These are phyloP conservation scores for Uloborus plumipes DNA, from an alignment of 2,888 invertebrate species.

Conservation along the genomic window DNA sequence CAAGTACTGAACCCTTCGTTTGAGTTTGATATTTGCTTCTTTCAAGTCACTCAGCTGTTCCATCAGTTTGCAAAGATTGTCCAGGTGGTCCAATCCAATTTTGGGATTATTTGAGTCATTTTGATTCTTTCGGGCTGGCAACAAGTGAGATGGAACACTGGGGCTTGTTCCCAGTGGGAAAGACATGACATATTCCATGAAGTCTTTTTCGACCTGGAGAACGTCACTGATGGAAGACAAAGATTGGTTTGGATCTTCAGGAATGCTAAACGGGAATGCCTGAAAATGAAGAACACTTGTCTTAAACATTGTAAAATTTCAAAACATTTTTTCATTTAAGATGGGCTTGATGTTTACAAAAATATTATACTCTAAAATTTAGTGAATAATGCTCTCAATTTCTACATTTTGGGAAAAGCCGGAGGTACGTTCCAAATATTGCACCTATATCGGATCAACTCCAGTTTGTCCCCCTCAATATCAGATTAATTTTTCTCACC, in stretches of 20 bases:
- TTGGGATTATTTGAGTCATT: slow-evolving; percentile 68
- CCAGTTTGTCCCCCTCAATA: too few relatives aligned
- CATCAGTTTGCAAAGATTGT: slow-evolving; percentile 82
- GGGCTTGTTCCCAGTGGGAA: slow-evolving; percentile 30
- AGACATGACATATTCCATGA: slow-evolving; percentile 64
- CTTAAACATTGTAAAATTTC: not conserved
- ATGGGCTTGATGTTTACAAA: too few relatives aligned
- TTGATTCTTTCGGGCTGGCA: slow-evolving; percentile 9
- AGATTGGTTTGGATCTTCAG: slow-evolving; percentile 41
- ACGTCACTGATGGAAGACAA: slow-evolving; percentile 61
- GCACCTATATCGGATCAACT: too few relatives aligned
- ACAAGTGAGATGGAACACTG: slow-evolving; percentile 2
- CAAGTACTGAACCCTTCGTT: slow-evolving; percentile 80
- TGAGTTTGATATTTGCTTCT: slow-evolving; percentile 80
- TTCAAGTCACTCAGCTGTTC: slow-evolving; percentile 82
- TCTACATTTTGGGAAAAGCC: too few relatives aligned
- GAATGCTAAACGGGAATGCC: slow-evolving; percentile 56
- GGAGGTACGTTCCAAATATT: too few relatives aligned
- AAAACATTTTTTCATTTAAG: too few relatives aligned
- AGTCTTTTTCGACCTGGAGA: slow-evolving; percentile 64
- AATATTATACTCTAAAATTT: too few relatives aligned
- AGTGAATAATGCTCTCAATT: too few relatives aligned
- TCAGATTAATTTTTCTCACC: too few relatives aligned
- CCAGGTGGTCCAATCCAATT: slow-evolving; percentile 82
- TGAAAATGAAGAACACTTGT: not conserved